Evolutionary conservation across 2,113 vertebrate genomes (phyloP), one percentile per base, ranked within the genome.

Genomic region (Myotis yumanensis): DNA sequence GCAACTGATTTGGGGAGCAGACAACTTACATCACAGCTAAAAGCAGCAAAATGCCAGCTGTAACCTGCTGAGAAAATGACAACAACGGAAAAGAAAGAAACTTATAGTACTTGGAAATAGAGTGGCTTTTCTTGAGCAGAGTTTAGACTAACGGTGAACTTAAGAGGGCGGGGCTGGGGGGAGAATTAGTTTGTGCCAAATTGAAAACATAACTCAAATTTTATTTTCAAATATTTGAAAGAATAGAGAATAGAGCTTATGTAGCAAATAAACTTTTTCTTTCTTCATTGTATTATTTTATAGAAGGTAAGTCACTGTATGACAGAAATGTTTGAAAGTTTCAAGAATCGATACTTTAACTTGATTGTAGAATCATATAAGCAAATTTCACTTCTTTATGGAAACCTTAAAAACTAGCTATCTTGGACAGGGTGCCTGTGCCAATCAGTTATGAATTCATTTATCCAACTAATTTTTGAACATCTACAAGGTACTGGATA

Each of bases 1-100:
- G 66, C 40, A 91, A 86, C 59, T 68, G 71, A 10, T 90, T 95
- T 86, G 57, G 64, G 62, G 79, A 87, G 54, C 12, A 93, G 54
- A 83, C 25, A 79, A 83, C 20, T 54, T 54, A 68, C 1, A 54
- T 95, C 46, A 71, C 8, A 76, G 23, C 35, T 40, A 15, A 96
- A 87, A 66, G 57, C 25, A 71, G 52, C 48, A 76, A 85, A 83
- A 90, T 80, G 43, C 15, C 48, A 52, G 6, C 5, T 75, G 30
- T 80, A 59, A 40, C 18, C 28, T 87, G 20, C 28, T 94, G 51
- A 90, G 81, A 81, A 90, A 93, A 93, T 15, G 54, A 51, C 23
- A 92, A 59, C 43, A 15, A 16, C 25, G 85, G 86, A 18, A 91
- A 82, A 43, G 23, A 37, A 79, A 91, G 10, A 52, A 75, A 9